A percentile compares a stretch with the other conserved stretches of the same genome.
Evolutionary conservation across 1,140 invertebrate species (phyloP).

Genomic region (Aphidius ervi): DNA sequence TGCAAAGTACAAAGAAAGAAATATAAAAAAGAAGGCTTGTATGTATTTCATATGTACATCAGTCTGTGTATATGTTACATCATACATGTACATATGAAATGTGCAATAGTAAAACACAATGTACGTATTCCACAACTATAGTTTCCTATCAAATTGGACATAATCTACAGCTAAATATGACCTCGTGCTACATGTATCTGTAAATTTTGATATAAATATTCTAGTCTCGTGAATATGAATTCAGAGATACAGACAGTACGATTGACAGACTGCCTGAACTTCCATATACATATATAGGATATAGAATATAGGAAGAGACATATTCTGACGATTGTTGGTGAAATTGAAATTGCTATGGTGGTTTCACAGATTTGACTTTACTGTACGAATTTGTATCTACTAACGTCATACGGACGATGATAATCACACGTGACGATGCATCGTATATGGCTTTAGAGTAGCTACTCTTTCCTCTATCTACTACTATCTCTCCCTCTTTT

Average conservation of each 20-base stretch:
- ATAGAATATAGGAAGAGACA: slow-evolving; percentile 13
- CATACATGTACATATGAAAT: background rate
- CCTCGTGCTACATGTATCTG: slow-evolving; percentile 21
- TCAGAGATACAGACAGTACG: slow-evolving; percentile 9
- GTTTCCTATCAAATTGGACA: slow-evolving; percentile 43
- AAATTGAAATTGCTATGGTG: slow-evolving; percentile 26
- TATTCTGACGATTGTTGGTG: background rate
- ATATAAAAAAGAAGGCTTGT: no score
- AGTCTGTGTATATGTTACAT: no score
- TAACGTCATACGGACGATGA: slow-evolving; percentile 30
- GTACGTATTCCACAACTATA: slow-evolving; percentile 17
- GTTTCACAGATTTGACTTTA: slow-evolving; percentile 39
- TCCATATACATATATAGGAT: slow-evolving; percentile 27
- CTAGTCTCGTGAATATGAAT: background rate
- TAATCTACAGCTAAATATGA: slow-evolving; percentile 27
- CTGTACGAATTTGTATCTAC: slow-evolving; percentile 26
- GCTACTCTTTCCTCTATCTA: background rate
- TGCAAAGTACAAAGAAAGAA: no score
- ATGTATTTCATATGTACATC: no score
- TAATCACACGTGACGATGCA: slow-evolving; percentile 49
- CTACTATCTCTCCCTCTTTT: background rate
- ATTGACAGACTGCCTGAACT: slow-evolving; percentile 19
- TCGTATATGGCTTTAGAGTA: slow-evolving; percentile 19
- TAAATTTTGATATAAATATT: slow-evolving; percentile 6
- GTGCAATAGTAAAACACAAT: slow-evolving; percentile 3